A percentile compares a stretch with the other conserved stretches of the same genome.
phyloP scores from a whole-genome alignment of 2,888 invertebrate genomes.

The Cephus sareptanus region DNA sequence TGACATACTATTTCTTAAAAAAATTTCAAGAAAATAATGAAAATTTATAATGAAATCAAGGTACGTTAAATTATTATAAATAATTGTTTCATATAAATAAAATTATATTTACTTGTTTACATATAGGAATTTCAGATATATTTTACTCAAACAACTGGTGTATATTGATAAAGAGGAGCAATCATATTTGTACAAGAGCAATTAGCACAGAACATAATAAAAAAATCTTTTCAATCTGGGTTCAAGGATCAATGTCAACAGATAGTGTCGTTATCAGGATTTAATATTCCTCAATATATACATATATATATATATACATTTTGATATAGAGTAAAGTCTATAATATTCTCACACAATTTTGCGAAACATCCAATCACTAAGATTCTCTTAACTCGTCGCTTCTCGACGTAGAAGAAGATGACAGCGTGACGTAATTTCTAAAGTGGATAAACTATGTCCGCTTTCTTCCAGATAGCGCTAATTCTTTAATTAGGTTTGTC shows the following conservation, averaged over 20 bases:
- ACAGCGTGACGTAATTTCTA: conserved; percentile 38
- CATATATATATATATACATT: too few species aligned
- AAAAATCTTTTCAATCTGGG: not conserved
- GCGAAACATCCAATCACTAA: not conserved
- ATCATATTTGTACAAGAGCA: not conserved
- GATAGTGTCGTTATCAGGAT: not conserved
- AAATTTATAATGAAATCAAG: not conserved
- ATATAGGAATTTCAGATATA: not conserved
- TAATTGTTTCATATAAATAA: not conserved
- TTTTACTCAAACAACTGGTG: not conserved
- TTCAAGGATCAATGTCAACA: not conserved
- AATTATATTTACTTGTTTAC: not conserved
- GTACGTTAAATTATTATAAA: not conserved
- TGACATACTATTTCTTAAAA: not conserved
- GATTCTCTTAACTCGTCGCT: not conserved
- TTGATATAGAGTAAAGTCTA: not conserved
- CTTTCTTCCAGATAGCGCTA: conserved; percentile 24
- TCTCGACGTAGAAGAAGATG: not conserved
- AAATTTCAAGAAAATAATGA: not conserved
- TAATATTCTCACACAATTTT: not conserved
- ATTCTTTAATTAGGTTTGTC: conserved; percentile 34
- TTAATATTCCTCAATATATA: not conserved
- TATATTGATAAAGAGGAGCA: not conserved
- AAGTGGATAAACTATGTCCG: conserved; percentile 41
- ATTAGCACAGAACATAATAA: not conserved